Base-by-base conservation (phyloP, 1,140 invertebrate genomes). In the Zaprionus davidi region DNA sequence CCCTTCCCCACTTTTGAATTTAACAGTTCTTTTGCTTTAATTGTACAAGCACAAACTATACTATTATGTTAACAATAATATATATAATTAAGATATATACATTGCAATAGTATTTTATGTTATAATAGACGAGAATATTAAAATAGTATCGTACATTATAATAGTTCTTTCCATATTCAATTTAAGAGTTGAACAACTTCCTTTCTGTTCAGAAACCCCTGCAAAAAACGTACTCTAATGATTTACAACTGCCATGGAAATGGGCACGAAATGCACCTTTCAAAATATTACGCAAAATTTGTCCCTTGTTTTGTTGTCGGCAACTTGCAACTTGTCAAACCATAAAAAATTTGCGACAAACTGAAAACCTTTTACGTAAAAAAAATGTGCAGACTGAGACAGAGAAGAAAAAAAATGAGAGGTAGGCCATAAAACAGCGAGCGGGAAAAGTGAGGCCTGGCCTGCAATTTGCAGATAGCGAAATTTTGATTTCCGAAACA, bases 401-500 rank as follows among this genome's bases (percentile, higher is more conserved):
- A 38, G 9, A 46, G 6, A 44, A 44, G 41, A 28, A 28, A 66
- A 59, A 66, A 69, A 84, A 73, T 15, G 80, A 55, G 74, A 78
- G 84, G 73, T 74, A 65, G 68, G 56, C 69, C 84, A 85, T 90
- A 90, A 90, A 90, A 90, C 81, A 83, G 76, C 86, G 74, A 87
- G 81, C 81, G 76, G 67, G 65, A 84, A 84, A 77, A 79, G 75
- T 72, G 74, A 83, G 71, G 62, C 71, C 70, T 72, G 69, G 78
- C 59, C 84, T 68, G 77, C 83, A 84, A 85, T 91, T 91, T 91
- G 81, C 69, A 87, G 83, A 91, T 91, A 91, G 81, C 72, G 67
- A 79, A 82, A 79, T 90, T 91, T 91, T 91, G 79, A 91, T 91
- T 91, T 91, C 82, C 79, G 75, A 83, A 91, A 91, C 84, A 90